Evolutionary conservation across 2,888 invertebrate genomes (phyloP), one percentile per base, ranked within the genome.

Genomic region (Luperina testacea): DNA sequence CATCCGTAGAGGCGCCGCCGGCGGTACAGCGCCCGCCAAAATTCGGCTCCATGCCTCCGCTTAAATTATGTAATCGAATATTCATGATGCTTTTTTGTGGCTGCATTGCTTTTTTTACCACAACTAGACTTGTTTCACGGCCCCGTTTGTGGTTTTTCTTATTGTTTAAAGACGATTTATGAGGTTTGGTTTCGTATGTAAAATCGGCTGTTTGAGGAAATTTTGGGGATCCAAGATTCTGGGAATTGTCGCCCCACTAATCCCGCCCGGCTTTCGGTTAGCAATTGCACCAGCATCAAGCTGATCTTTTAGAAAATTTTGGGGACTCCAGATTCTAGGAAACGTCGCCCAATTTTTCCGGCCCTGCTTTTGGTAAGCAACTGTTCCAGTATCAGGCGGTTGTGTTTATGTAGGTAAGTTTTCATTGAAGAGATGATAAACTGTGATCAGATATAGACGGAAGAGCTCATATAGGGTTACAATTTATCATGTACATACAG

Each of bases 1-100:
- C 84, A 86, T 91, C 84, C 83, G 86, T 75, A 75, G 81, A 92
- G 95, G 95, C 95, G 95, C 94, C 94, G 91, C 94, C 94, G 91
- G 91, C 85, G 84, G 81, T 84, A 87, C 82, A 88, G 87, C 86
- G 89, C 77, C 89, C 89, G 89, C 89, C 90, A 87, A 91, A 91
- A 89, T 89, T 90, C 84, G 89, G 87, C 90, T 90, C 90, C 89
- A 88, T 76, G 82, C 79, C 87, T 90, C 89, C 92, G 90, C 90
- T 93, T 94, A 93, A 94, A 93, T 96, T 95, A 95, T 94, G 93
- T 95, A 95, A 96, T 94, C 92, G 92, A 93, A 94, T 95, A 95
- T 94, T 93, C 92, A 93, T 91, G 91, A 93, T 88, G 87, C 86
- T 86, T 92, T 92, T 92, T 92, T 86, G 87, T 92, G 84, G 91